Conservation (phyloP, 2,888 invertebrate genomes). For the Hyposoter dolosus region DNA sequence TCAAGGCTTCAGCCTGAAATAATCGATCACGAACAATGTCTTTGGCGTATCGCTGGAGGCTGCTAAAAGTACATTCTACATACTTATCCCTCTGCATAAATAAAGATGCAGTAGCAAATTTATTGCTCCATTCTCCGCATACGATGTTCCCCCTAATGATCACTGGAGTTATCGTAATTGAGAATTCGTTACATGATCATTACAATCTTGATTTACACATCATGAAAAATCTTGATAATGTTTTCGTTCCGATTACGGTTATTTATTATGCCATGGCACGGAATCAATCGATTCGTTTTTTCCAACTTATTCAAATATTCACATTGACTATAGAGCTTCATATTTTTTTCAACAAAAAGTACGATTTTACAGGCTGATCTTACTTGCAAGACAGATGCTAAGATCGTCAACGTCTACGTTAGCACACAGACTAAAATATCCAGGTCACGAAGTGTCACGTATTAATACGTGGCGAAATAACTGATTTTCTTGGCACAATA, state of each 20-base stretch:
- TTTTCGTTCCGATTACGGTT: not conserved
- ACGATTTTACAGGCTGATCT: constrained; percentile 2
- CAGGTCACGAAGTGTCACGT: constrained; percentile 33
- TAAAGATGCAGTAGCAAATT: not conserved
- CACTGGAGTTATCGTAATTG: not conserved
- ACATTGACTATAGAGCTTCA: not conserved
- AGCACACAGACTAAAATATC: not conserved
- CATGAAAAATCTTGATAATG: not conserved
- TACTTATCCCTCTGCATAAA: constrained; percentile 11
- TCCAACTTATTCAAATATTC: not conserved
- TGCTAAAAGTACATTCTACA: not conserved
- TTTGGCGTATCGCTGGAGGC: constrained; percentile 17
- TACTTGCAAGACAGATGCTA: not conserved
- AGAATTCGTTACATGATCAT: not conserved
- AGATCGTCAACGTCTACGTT: constrained; percentile 17
- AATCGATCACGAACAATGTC: constrained; percentile 30
- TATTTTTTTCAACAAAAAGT: not conserved
- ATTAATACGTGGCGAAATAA: constrained; percentile 35
- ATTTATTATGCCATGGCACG: not conserved
- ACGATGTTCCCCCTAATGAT: not conserved
- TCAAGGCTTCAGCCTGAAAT: constrained; percentile 46
- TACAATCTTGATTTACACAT: not conserved
- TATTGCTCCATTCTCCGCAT: not conserved
- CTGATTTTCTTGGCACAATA: constrained; percentile 32
- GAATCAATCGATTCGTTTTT: not conserved